phyloP scores from a whole-genome alignment of 2,888 invertebrate species.

The Uropetala carovei region DNA sequence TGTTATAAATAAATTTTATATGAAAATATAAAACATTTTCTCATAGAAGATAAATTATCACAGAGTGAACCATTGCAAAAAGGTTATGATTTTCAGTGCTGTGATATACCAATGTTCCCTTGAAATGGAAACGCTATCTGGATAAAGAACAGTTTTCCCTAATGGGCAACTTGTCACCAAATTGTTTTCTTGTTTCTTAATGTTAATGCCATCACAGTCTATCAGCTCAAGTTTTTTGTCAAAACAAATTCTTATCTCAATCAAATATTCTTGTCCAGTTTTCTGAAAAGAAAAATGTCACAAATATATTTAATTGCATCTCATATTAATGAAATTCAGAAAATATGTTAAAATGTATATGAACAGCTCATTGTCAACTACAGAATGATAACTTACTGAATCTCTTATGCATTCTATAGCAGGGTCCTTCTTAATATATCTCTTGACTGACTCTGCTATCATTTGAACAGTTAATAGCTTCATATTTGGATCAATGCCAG shows the following conservation, averaged over 20 bases:
- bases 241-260: slow-evolving; percentile 86
- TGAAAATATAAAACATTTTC: neutral
- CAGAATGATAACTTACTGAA: slow-evolving; percentile 71
- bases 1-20: slow-evolving; percentile 2
- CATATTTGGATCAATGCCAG: slow-evolving; percentile 78
- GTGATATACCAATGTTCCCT: slow-evolving; percentile 74
- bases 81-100: slow-evolving; percentile 78
- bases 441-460: slow-evolving; percentile 78
- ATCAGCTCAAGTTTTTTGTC: slow-evolving; percentile 80
- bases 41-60: slow-evolving; percentile 72
- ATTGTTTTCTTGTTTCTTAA: slow-evolving; percentile 67
- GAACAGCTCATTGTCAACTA: neutral
- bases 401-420: slow-evolving; percentile 82
- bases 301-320: neutral
- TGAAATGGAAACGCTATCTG: slow-evolving; percentile 61
- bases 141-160: slow-evolving; percentile 67
- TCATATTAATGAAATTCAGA: slow-evolving; percentile 14
- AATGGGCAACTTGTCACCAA: slow-evolving; percentile 69
- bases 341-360: neutral
- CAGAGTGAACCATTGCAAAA: slow-evolving; percentile 81
- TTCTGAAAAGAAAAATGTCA: slow-evolving; percentile 32
- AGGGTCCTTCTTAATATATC: slow-evolving; percentile 78
- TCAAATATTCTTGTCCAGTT: slow-evolving; percentile 79
- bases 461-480: slow-evolving; percentile 75
- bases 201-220: slow-evolving; percentile 81